Conservation (phyloP, 2,113 vertebrate genomes). For the Micronisus gabar region DNA sequence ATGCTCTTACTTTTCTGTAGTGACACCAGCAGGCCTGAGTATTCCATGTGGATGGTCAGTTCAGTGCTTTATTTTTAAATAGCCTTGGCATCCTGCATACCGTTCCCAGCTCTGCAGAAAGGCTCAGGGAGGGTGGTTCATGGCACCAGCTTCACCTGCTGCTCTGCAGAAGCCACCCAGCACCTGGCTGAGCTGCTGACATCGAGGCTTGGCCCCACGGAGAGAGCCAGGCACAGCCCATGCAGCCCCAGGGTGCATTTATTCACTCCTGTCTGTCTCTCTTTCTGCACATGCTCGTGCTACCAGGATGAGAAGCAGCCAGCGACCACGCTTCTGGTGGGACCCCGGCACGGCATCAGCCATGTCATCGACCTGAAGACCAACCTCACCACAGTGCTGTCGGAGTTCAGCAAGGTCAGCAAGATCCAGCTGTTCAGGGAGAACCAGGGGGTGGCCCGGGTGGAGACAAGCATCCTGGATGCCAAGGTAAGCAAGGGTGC, state of each 20-base stretch:
- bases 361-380: conserved; percentile 98
- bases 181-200: background rate
- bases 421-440: conserved; percentile 96
- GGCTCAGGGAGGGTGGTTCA: background rate
- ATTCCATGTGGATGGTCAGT: conserved; percentile 3
- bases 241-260: background rate
- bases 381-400: conserved; percentile 96
- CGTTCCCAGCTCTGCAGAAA: background rate
- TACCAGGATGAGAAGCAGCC: conserved; percentile 92
- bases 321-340: conserved; percentile 91
- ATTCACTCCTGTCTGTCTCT: background rate
- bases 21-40: background rate
- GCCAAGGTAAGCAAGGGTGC: conserved; percentile 81
- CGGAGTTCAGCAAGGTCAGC: conserved; percentile 93
- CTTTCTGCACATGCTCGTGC: background rate
- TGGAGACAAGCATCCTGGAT: conserved; percentile 93
- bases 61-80: background rate
- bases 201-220: background rate
- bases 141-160: background rate
- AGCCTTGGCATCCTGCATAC: background rate
- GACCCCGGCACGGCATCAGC: conserved; percentile 95
- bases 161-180: background rate
- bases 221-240: background rate
- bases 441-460: conserved; percentile 93
- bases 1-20: background rate